Conservation (phyloP, 2,113 vertebrate genomes). For the Patagioenas fasciata region DNA sequence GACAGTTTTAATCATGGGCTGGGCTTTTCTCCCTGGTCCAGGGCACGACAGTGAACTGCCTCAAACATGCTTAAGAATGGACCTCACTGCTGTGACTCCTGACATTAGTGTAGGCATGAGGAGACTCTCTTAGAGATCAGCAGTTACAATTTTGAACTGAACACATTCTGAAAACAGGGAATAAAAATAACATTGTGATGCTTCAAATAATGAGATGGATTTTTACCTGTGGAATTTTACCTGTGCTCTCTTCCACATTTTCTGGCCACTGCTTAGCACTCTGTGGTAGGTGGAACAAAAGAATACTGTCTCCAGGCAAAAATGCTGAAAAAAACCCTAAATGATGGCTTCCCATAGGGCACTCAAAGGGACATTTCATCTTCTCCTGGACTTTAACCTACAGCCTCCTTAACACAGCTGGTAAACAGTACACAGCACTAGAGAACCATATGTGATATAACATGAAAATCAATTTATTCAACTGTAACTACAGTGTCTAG, state of each 20-base stretch:
- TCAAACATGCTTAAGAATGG: not conserved
- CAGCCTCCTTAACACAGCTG: not conserved
- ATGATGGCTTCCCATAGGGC: constrained; percentile 31
- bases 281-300: not conserved
- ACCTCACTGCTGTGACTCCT: accelerated
- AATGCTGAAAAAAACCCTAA: constrained; percentile 31
- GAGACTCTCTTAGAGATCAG: not conserved
- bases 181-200: not conserved
- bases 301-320: constrained; percentile 3
- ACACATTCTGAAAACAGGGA: not conserved
- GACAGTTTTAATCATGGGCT: not conserved
- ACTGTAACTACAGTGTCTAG: not conserved
- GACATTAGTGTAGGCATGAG: not conserved
- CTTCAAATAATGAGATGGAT: not conserved
- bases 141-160: not conserved
- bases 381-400: not conserved
- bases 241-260: not conserved
- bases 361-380: constrained; percentile 19
- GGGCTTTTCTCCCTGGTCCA: not conserved
- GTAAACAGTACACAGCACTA: not conserved
- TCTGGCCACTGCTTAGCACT: not conserved
- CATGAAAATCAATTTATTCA: not conserved
- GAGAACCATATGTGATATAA: not conserved
- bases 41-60: not conserved
- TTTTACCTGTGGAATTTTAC: not conserved